Percentiles rank a stretch among this genome's conserved stretches.
Conservation (phyloP, 2,888 invertebrate species). For the Polylopha cassiicola region DNA sequence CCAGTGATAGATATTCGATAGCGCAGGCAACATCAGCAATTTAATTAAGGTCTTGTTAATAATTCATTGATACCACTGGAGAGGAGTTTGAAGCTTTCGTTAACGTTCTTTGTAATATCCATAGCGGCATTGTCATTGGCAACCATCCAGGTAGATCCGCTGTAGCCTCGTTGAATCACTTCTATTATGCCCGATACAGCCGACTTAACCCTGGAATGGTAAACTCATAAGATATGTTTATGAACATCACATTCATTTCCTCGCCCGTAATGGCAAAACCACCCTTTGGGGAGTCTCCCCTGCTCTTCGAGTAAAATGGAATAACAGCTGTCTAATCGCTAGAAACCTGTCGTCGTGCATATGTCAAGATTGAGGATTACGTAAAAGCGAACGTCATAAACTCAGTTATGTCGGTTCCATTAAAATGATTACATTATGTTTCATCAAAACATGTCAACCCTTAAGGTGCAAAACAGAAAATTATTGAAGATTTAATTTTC, state of each 20-base stretch:
- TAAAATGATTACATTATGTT: too few species aligned
- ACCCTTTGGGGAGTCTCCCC: slow-evolving; percentile 8
- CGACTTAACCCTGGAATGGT: slow-evolving; percentile 55
- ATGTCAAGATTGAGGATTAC: slow-evolving; percentile 6
- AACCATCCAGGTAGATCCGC: slow-evolving; percentile 61
- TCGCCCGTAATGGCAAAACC: slow-evolving; percentile 11
- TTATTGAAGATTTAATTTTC: too few species aligned
- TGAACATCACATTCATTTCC: slow-evolving; percentile 12
- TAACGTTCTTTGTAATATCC: slow-evolving; percentile 46
- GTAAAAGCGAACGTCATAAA: slow-evolving; percentile 2
- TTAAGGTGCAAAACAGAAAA: too few species aligned
- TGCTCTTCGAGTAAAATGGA: slow-evolving; percentile 7
- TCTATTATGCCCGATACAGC: slow-evolving; percentile 60
- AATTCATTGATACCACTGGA: slow-evolving; percentile 26
- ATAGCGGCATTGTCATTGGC: slow-evolving; percentile 54
- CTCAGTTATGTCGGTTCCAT: slow-evolving; percentile 1
- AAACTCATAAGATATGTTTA: slow-evolving; percentile 21
- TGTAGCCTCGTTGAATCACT: slow-evolving; percentile 50
- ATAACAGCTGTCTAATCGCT: slow-evolving; percentile 16
- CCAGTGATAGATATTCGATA: too few species aligned
- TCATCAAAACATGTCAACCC: too few species aligned
- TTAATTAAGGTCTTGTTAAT: slow-evolving; percentile 13
- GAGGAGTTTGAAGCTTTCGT: slow-evolving; percentile 40
- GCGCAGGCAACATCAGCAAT: neutral
- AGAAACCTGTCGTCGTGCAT: slow-evolving; percentile 12